A percentile compares a stretch with the other conserved stretches of the same genome.
phyloP scores from a whole-genome alignment of 2,113 vertebrate genomes.

The Bambusicola thoracicus region DNA sequence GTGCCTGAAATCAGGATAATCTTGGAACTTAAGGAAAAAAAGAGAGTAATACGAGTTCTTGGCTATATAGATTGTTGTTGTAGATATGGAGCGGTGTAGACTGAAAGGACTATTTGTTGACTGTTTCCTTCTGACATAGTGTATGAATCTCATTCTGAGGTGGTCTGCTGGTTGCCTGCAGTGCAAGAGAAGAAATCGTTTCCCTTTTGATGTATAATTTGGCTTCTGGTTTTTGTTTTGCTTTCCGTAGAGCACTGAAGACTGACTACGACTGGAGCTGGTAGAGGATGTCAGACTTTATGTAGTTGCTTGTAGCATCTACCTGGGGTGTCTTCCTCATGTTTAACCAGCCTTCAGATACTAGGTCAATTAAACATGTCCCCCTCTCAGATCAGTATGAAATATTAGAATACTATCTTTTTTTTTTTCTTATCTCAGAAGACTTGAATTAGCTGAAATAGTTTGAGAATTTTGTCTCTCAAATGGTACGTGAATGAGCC shows the following conservation, averaged over 20 bases:
- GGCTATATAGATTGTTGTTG: not conserved
- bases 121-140: constrained; percentile 2
- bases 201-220: constrained; percentile 58
- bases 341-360: not conserved
- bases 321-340: not conserved
- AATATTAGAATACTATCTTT: not conserved
- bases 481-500: not conserved
- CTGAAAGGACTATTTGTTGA: constrained; percentile 37
- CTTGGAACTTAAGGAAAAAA: not conserved
- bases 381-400: not conserved
- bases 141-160: not conserved
- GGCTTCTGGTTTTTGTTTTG: constrained; percentile 50
- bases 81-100: not conserved
- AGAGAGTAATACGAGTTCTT: not conserved
- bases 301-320: not conserved
- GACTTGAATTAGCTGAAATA: not conserved
- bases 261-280: not conserved
- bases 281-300: not conserved
- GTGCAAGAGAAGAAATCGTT: constrained; percentile 33
- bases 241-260: constrained; percentile 19
- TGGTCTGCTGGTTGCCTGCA: constrained; percentile 59
- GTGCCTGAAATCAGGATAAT: not conserved
- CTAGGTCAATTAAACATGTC: not conserved
- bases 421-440: not conserved
- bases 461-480: not conserved